Percentiles rank a stretch among this genome's conserved stretches.
These are phyloP conservation scores for Horisme vitalbata DNA, from an alignment of 2,888 invertebrate species.

Conservation along the genomic window DNA sequence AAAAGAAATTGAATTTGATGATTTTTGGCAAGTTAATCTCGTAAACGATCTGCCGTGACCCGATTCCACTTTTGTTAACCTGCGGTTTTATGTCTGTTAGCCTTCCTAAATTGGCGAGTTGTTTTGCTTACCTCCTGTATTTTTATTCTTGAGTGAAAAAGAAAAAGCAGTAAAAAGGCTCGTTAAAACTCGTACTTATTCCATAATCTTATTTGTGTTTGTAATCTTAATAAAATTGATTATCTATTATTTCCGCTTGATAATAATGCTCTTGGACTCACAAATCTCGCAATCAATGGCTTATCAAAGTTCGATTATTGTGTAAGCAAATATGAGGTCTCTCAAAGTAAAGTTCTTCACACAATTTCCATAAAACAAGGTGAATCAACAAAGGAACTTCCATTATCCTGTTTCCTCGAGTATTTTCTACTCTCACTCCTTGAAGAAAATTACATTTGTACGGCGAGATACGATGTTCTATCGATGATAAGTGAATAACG, in stretches of 20 bases:
- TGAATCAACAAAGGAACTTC: constrained; percentile 48
- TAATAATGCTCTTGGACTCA: background rate
- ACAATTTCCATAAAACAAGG: constrained; percentile 52
- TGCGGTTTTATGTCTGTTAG: constrained; percentile 31
- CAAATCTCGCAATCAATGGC: background rate
- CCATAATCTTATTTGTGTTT: background rate
- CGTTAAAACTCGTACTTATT: background rate
- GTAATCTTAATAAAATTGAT: background rate
- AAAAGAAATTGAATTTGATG: constrained; percentile 64
- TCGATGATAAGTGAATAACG: constrained; percentile 38
- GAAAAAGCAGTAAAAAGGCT: background rate
- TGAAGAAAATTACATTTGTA: constrained; percentile 51
- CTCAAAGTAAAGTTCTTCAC: constrained; percentile 38
- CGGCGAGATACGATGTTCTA: constrained; percentile 46
- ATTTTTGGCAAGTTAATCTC: constrained; percentile 38
- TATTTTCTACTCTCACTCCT: constrained; percentile 48
- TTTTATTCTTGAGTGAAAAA: constrained; percentile 13
- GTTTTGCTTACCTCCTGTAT: constrained; percentile 17
- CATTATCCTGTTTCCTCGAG: constrained; percentile 56
- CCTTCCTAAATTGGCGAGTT: constrained; percentile 26
- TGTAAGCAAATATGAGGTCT: constrained; percentile 31
- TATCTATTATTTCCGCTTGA: background rate
- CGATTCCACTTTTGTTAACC: constrained; percentile 30
- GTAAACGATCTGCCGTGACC: constrained; percentile 33
- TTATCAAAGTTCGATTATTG: constrained; percentile 9